These are phyloP conservation scores for Microtus montanus DNA, from an alignment of 2,113 vertebrate species.

Conservation along the genomic window DNA sequence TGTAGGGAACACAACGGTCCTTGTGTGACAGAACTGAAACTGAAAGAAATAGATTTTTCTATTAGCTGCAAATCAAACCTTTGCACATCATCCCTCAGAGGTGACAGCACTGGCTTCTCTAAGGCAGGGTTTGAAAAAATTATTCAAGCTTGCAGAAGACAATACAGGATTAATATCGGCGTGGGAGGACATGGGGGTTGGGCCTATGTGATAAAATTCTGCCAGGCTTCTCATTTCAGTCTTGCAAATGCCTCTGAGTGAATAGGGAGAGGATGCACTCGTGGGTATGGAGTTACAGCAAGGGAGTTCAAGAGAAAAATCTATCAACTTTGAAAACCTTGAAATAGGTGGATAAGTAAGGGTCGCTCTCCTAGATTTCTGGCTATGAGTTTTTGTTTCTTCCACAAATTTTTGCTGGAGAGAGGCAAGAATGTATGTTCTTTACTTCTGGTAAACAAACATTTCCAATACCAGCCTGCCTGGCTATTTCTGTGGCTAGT, in stretches of 20 bases:
- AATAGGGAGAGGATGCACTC: neutral
- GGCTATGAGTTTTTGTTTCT: neutral
- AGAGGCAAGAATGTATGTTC: neutral
- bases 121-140: constrained; percentile 44
- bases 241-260: neutral
- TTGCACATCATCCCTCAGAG: constrained; percentile 60
- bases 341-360: neutral
- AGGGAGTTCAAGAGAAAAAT: neutral
- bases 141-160: constrained; percentile 55
- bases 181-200: neutral
- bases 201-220: neutral
- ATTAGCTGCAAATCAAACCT: constrained; percentile 76
- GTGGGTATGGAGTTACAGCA: neutral
- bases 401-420: constrained; percentile 10
- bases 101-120: constrained; percentile 60
- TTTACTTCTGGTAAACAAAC: neutral
- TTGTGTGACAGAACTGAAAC: constrained; percentile 71
- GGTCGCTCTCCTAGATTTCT: constrained; percentile 22
- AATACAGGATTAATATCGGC: constrained; percentile 5
- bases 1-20: constrained; percentile 33
- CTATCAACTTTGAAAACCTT: neutral
- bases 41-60: constrained; percentile 81
- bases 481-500: constrained; percentile 22
- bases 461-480: constrained; percentile 37
- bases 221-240: neutral